Base-by-base conservation (phyloP, 1,140 invertebrate genomes). In the Trinorchestia longiramus region DNA sequence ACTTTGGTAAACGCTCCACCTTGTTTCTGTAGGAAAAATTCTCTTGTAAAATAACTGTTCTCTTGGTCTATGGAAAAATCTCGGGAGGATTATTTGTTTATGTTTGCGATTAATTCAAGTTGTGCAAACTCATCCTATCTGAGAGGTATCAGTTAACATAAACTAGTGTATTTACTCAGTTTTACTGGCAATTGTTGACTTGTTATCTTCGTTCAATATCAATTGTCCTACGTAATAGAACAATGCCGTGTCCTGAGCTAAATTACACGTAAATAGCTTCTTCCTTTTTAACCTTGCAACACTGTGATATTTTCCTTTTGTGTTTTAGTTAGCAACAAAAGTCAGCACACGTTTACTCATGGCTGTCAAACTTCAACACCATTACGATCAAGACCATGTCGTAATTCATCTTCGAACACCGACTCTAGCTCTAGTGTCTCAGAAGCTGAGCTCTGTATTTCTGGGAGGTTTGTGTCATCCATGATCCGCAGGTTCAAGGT, bases 401-500 rank as follows among this genome's bases (percentile, higher is more conserved):
- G 62, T 77, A 11, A 77, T 77, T 77, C 62, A 77, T 77, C 62
- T 77, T 77, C 62, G 62, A 77, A 11, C 15, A 77, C 62, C 62
- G 62, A 77, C 62, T 3, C 62, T 11, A 77, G 62, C 62, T 77
- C 62, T 77, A 15, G 62, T 77, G 62, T 77, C 62, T 28, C 62
- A 77, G 62, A 28, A 11, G 62, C 62, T 28, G 8, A 36, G 62
- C 62, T 77, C 88, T 43, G 88, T 42, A 43, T 45, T 94, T 94
- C 43, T 45, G 8, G 3, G 44, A 47, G 40, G 43, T 94, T 94
- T 94, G 44, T 47, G 92, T 94, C 92, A 45, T 94, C 36, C 92
- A 94, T 45, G 41, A 94, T 94, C 92, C 92, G 44, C 41, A 47
- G 92, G 92, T 47, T 94, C 92, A 94, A 94, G 41, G 43, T 45